Percentiles rank a stretch among this genome's conserved stretches.
Evolutionary conservation across 2,888 invertebrate species (phyloP).

Genomic region (Eristalis intricaria): DNA sequence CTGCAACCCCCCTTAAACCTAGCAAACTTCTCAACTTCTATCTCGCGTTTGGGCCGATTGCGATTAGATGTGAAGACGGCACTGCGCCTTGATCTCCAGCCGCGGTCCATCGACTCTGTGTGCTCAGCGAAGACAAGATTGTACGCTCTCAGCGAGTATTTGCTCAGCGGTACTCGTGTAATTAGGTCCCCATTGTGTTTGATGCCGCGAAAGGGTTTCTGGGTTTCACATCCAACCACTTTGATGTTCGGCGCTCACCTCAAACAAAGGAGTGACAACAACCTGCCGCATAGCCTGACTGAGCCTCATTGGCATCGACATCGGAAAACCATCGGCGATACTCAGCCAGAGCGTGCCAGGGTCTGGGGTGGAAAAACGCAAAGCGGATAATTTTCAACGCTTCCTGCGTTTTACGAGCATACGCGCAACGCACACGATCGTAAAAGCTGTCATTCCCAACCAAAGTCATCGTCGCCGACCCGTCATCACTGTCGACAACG

Average conservation of each 20-base stretch:
- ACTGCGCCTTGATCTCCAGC: slow-evolving; percentile 49
- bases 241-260: slow-evolving; percentile 40
- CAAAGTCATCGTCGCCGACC: slow-evolving; percentile 12
- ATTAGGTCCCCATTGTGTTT: slow-evolving; percentile 37
- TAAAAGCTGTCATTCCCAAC: slow-evolving; percentile 57
- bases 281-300: neutral
- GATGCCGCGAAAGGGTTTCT: neutral
- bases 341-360: neutral
- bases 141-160: slow-evolving; percentile 26
- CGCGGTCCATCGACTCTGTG: neutral
- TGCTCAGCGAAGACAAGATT: slow-evolving; percentile 8
- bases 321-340: neutral
- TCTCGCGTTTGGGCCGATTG: neutral
- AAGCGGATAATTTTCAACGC: slow-evolving; percentile 48
- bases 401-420: slow-evolving; percentile 57
- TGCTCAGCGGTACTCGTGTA: slow-evolving; percentile 11
- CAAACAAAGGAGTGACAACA: slow-evolving; percentile 51
- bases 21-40: slow-evolving; percentile 26
- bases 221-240: neutral
- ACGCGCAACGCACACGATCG: slow-evolving; percentile 58
- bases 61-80: slow-evolving; percentile 35
- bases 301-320: neutral
- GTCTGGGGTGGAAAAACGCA: slow-evolving; percentile 6
- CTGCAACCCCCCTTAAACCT: neutral
- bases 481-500: neutral